Percentiles rank a stretch among this genome's conserved stretches.
phyloP scores from a whole-genome alignment of 2,888 invertebrate genomes.

The Agrochola lychnidis region DNA sequence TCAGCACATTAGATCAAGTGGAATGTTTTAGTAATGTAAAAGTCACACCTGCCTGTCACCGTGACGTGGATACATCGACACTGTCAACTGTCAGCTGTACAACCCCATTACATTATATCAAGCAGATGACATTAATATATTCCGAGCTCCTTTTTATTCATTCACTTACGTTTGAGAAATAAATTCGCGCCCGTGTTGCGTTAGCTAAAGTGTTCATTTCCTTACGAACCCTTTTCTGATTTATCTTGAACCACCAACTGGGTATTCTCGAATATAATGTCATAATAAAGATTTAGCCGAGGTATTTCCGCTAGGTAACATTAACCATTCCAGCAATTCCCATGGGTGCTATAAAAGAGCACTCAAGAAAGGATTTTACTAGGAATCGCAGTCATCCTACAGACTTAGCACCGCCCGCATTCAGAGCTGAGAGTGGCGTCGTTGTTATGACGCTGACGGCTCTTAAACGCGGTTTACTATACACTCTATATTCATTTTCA shows the following conservation, averaged over 20 bases:
- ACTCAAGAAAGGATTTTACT: neutral
- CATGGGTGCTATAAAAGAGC: neutral
- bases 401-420: neutral
- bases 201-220: conserved; percentile 43
- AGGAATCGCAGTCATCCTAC: neutral
- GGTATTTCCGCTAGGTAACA: neutral
- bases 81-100: conserved; percentile 13
- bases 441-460: no score
- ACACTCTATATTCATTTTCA: neutral
- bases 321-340: neutral
- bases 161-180: conserved; percentile 31
- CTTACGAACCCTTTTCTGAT: conserved; percentile 44
- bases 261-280: conserved; percentile 25
- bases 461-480: neutral
- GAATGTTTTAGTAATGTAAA: conserved; percentile 3
- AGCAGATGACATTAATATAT: conserved; percentile 21
- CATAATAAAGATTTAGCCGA: conserved; percentile 26
- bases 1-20: neutral
- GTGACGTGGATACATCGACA: conserved; percentile 29
- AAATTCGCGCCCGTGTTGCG: conserved; percentile 19
- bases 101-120: conserved; percentile 19
- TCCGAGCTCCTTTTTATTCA: conserved; percentile 26
- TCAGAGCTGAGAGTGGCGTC: no score
- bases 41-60: conserved; percentile 1
- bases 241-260: conserved; percentile 21